These are phyloP conservation scores for Synanceia verrucosa DNA, from an alignment of 2,797 vertebrate species.

Conservation along the genomic window DNA sequence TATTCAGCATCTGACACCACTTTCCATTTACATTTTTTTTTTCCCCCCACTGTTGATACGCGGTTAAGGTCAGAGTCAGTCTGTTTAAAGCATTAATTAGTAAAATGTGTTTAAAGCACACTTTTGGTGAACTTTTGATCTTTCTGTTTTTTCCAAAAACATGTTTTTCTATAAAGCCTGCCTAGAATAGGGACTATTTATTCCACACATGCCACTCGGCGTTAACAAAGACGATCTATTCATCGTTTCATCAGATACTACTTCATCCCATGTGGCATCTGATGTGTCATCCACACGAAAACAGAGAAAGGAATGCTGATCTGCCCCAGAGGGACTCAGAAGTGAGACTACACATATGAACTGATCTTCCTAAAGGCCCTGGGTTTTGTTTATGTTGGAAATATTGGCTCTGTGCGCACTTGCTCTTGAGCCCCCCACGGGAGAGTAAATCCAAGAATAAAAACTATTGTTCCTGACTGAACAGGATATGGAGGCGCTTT, in stretches of 20 bases:
- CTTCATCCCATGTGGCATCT: background rate
- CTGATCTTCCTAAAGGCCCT: conserved; percentile 12
- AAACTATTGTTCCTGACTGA: conserved; percentile 7
- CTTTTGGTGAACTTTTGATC: conserved; percentile 2
- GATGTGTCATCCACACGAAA: background rate
- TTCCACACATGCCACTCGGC: background rate
- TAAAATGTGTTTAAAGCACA: too few relatives aligned
- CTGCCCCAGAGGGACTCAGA: background rate
- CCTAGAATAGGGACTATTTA: background rate
- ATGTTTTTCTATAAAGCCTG: background rate
- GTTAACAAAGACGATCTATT: background rate
- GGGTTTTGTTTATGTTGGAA: conserved; percentile 29
- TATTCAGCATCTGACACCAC: background rate
- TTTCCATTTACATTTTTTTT: background rate
- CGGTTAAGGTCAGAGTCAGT: background rate
- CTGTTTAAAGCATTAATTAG: background rate
- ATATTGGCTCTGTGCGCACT: background rate
- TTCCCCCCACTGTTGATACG: background rate
- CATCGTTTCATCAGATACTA: background rate
- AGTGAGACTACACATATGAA: conserved; percentile 23
- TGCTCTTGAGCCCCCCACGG: background rate
- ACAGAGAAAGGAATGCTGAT: background rate
- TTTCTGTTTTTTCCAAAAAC: background rate
- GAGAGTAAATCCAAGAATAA: conserved; percentile 29
- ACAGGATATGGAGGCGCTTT: conserved; percentile 8